phyloP scores from a whole-genome alignment of 2,888 invertebrate genomes.

The Morpho achilles region DNA sequence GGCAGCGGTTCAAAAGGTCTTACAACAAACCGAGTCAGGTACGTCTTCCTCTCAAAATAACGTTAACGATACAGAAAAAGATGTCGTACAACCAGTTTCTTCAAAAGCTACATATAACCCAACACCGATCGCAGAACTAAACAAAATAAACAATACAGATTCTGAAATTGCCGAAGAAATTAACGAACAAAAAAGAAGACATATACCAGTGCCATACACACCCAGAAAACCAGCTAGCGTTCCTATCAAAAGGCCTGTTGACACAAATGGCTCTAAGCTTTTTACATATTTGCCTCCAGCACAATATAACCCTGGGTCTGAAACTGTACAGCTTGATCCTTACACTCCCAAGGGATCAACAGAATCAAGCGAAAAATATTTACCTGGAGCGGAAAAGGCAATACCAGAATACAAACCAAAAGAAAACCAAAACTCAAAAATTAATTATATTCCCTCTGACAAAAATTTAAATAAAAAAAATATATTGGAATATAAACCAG shows the following conservation, averaged over 20 bases:
- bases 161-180: slow-evolving; percentile 48
- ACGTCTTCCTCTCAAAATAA: slow-evolving; percentile 32
- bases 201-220: slow-evolving; percentile 75
- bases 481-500: slow-evolving; percentile 68
- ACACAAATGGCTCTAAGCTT: slow-evolving; percentile 59
- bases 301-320: slow-evolving; percentile 63
- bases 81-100: slow-evolving; percentile 42
- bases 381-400: slow-evolving; percentile 59
- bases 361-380: slow-evolving; percentile 60
- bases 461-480: slow-evolving; percentile 58
- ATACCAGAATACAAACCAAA: slow-evolving; percentile 60
- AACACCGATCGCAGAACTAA: slow-evolving; percentile 82
- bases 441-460: slow-evolving; percentile 69
- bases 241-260: slow-evolving; percentile 54
- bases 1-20: slow-evolving; percentile 81
- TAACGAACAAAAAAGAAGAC: slow-evolving; percentile 59
- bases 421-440: slow-evolving; percentile 45
- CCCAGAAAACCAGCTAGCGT: slow-evolving; percentile 65
- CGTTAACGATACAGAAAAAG: slow-evolving; percentile 24
- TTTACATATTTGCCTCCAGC: slow-evolving; percentile 64
- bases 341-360: slow-evolving; percentile 61
- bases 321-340: slow-evolving; percentile 53
- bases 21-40: slow-evolving; percentile 66
- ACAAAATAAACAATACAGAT: slow-evolving; percentile 59
- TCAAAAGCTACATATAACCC: slow-evolving; percentile 79